Conservation (phyloP, 2,113 vertebrate genomes). For the zebrafish (Danio rerio) region DNA sequence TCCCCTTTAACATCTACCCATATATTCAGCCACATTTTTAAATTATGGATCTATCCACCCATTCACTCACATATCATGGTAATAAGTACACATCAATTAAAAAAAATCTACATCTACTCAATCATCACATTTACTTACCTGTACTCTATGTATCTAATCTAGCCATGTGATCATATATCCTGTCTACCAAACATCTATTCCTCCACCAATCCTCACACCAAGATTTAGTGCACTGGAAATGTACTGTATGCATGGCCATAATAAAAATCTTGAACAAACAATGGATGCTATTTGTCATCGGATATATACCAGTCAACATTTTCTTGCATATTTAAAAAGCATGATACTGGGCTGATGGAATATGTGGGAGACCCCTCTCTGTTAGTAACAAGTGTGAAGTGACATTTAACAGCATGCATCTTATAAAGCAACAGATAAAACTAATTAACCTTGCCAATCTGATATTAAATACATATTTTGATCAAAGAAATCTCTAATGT, state of each 20-base stretch:
- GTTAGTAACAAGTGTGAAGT: conserved; percentile 19
- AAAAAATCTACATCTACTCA: too few species aligned
- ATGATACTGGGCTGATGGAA: conserved; percentile 17
- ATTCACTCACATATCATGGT: too few species aligned
- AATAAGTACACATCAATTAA: too few species aligned
- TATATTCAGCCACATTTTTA: too few species aligned
- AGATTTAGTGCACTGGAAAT: neutral
- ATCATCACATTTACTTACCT: too few species aligned
- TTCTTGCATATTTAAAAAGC: conserved; percentile 47
- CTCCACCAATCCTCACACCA: neutral
- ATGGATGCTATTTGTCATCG: conserved; percentile 39
- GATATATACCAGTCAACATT: conserved; percentile 11
- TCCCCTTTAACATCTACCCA: too few species aligned
- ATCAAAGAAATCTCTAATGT: neutral
- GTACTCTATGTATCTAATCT: too few species aligned
- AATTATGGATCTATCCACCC: too few species aligned
- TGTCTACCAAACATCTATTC: neutral
- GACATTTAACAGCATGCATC: neutral
- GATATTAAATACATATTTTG: neutral
- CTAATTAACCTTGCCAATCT: neutral
- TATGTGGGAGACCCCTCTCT: conserved; percentile 44
- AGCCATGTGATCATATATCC: neutral
- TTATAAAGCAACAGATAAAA: neutral
- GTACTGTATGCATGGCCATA: conserved; percentile 14
- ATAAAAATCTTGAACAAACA: conserved; percentile 68